Evolutionary conservation across 2,888 invertebrate genomes (phyloP), one percentile per base, ranked within the genome.

Genomic region (Stenchaetothrips biformis): DNA sequence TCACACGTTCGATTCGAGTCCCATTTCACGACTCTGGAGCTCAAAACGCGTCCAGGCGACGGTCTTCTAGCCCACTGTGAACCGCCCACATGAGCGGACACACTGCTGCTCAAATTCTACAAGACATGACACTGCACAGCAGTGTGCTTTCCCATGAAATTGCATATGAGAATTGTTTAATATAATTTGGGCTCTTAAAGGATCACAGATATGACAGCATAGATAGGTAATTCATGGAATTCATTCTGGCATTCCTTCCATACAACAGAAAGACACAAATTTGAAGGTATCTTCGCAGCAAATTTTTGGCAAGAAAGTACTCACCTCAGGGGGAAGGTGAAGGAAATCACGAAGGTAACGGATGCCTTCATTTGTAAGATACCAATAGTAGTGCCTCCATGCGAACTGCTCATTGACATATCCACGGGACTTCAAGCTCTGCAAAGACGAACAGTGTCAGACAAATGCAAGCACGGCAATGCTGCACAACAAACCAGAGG

Each of bases 331-430:
- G 11, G 99, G 99, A 86, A 99, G 90, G 86, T 99, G 98, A 83
- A 99, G 91, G 89, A 95, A 98, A 86, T 94, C 94, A 83, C 99
- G 91, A 83, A 99, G 89, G 88, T 97, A 99, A 87, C 96, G 95
- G 87, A 99, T 99, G 84, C 99, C 99, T 86, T 98, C 97, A 87
- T 99, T 99, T 83, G 98, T 99, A 84, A 99, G 90, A 88, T 97
- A 97, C 98, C 99, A 99, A 88, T 99, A 99, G 86, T 95, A 99
- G 88, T 99, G 99, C 85, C 99, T 93, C 99, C 99, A 99, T 7
- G 99, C 98, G 88, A 99, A 99, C 89, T 99, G 99, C 90, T 99
- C 99, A 88, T 95, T 96, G n/a, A 99, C 99, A 86, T 93, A 95
- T 82, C 98, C 99, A 87, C 95, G 92, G 6, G 99, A 99, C 88